phyloP scores from a whole-genome alignment of 2,888 invertebrate species.

The Ectemnius continuus region DNA sequence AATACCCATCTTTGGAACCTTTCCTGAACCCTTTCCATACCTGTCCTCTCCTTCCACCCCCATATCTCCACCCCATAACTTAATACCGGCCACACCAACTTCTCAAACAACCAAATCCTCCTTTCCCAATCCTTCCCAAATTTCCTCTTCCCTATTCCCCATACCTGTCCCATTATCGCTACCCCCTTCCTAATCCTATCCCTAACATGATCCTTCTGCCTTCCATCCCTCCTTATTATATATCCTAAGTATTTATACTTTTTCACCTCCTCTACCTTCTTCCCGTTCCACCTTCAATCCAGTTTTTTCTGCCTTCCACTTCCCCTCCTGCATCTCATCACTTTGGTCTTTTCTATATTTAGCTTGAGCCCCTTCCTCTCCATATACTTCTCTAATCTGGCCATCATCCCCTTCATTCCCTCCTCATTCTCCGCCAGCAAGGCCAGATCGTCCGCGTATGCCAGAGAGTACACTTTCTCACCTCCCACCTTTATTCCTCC shows the following conservation, averaged over 20 bases:
- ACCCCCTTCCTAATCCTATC: background rate
- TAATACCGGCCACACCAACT: background rate
- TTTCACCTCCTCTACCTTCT: background rate
- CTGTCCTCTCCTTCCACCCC: background rate
- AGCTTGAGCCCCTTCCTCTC: no score
- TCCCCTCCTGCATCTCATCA: background rate
- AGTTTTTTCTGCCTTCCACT: background rate
- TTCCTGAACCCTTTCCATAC: background rate
- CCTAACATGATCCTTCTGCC: background rate
- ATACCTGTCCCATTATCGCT: background rate
- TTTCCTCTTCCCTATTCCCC: background rate
- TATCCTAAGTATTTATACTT: background rate
- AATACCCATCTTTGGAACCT: background rate
- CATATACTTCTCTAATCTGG: no score
- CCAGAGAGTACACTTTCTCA: no score
- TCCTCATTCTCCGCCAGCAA: no score
- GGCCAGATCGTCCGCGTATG: no score
- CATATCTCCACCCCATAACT: background rate
- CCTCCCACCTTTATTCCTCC: background rate
- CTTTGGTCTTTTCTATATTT: no score
- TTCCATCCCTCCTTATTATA: background rate
- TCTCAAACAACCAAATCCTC: background rate
- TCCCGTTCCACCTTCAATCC: background rate
- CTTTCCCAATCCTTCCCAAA: background rate
- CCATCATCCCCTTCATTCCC: no score